Percentiles rank a stretch among this genome's conserved stretches.
phyloP scores from a whole-genome alignment of 2,113 vertebrate species.

The Cyanoliseus patagonus region DNA sequence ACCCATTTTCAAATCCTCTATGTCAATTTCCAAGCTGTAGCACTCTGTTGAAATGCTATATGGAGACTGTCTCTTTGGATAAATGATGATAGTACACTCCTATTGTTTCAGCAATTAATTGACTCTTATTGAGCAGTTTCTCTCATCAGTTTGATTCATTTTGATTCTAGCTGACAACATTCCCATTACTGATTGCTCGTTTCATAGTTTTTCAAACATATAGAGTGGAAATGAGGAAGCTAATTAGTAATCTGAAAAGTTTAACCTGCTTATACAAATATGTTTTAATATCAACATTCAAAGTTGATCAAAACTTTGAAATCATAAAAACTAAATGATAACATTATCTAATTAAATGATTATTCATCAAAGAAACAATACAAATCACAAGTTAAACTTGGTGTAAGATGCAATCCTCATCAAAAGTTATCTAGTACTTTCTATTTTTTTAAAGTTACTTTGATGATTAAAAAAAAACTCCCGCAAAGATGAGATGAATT shows the following conservation, averaged over 20 bases:
- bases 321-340: constrained; percentile 42
- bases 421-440: neutral
- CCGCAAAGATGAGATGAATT: neutral
- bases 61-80: constrained; percentile 64
- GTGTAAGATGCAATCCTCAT: constrained; percentile 25
- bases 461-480: neutral
- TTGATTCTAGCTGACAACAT: constrained; percentile 74
- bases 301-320: constrained; percentile 63
- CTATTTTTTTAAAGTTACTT: neutral
- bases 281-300: constrained; percentile 40
- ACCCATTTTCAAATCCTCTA: neutral
- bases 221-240: constrained; percentile 58
- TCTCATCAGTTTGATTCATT: constrained; percentile 79
- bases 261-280: constrained; percentile 70
- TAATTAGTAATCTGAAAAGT: constrained; percentile 74
- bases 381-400: constrained; percentile 18
- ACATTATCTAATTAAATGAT: constrained; percentile 1
- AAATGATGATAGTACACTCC: constrained; percentile 71
- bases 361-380: constrained; percentile 46
- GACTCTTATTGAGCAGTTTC: constrained; percentile 74
- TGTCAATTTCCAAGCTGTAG: neutral
- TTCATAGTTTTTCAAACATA: constrained; percentile 77
- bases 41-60: constrained; percentile 52
- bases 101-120: constrained; percentile 81
- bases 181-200: constrained; percentile 71